Evolutionary conservation across 2,797 vertebrate species (phyloP), one percentile per base, ranked within the genome.

Genomic region (Acrossocheilus fasciatus): DNA sequence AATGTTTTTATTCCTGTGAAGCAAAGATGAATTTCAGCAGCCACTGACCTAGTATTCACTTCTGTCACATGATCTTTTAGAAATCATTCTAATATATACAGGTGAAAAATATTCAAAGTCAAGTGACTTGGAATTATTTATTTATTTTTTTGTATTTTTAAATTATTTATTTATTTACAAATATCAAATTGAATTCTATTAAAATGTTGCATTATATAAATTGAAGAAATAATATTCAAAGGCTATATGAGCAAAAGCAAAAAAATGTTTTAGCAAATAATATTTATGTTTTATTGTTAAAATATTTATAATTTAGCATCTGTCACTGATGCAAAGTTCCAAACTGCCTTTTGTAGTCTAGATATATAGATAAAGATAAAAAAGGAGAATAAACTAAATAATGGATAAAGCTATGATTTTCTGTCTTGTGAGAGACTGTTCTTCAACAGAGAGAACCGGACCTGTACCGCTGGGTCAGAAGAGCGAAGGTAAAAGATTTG

Each of bases 401-500:
- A 78, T 78, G 68, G 23, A 82, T 68, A 70, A 64, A 75, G 41
- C 41, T 64, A 36, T 17, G 30, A 50, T 64, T 75, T 83, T 39
- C 57, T 75, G 30, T 74, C 41, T 47, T 45, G 39, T 70, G 73
- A 83, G 64, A 62, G 73, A 70, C 12, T 6, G 39, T 77, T 77
- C 3, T 34, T 83, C 64, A 59, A 72, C 26, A 72, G 11, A 52
- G 26, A 47, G n/a, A 80, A 47, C 52, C 20, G 26, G 41, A 23
- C 43, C 30, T 41, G 43, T 18, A 34, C 82, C 15, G 3, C 43
- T 36, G 57, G 82, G 72, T 75, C 72, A 85, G 47, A 59, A n/a
- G 52, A 85, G 47, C 47, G 72, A 72, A 80, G 64, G 76, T 78
- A 72, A 59, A 69, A 45, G 12, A 41, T 59, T 59, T n/a, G 50